phyloP scores from a whole-genome alignment of 2,888 invertebrate species.

The Tryphoninae sp. region DNA sequence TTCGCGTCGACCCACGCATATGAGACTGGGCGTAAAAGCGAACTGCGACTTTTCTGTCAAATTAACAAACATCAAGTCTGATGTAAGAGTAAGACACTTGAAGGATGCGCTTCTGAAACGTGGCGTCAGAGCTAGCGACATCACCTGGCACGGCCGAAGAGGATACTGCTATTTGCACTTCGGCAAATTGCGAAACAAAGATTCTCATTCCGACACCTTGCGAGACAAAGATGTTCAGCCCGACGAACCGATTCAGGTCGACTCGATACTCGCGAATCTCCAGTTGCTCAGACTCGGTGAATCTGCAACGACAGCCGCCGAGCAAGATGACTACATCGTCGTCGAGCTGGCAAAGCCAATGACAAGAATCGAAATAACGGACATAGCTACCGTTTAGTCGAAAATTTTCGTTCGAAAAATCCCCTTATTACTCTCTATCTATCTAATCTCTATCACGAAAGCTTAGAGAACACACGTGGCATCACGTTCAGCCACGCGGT shows the following conservation, averaged over 20 bases:
- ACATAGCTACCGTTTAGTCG: constrained; percentile 82
- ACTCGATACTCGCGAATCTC: constrained; percentile 82
- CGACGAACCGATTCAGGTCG: constrained; percentile 80
- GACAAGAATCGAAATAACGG: constrained; percentile 82
- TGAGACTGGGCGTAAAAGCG: constrained; percentile 75
- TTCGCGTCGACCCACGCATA: constrained; percentile 71
- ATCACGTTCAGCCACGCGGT: neutral
- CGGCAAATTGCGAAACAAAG: constrained; percentile 83
- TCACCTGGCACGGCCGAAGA: constrained; percentile 85
- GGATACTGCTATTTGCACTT: constrained; percentile 90
- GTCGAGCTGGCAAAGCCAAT: constrained; percentile 83
- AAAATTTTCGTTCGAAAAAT: constrained; percentile 7
- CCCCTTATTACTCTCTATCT: constrained; percentile 19
- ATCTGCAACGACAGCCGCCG: constrained; percentile 57
- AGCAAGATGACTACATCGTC: constrained; percentile 70
- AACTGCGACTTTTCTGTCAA: constrained; percentile 84
- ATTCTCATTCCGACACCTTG: constrained; percentile 47
- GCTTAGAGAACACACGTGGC: constrained; percentile 10
- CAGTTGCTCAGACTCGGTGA: constrained; percentile 80
- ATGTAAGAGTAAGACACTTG: constrained; percentile 88
- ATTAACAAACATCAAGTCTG: constrained; percentile 88
- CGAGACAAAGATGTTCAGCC: constrained; percentile 38
- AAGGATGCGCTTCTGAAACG: constrained; percentile 88
- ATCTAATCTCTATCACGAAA: constrained; percentile 4
- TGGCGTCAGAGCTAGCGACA: constrained; percentile 89